Evolutionary conservation across 2,113 vertebrate species (phyloP).

Genomic region (Neodon shergylaensis): DNA sequence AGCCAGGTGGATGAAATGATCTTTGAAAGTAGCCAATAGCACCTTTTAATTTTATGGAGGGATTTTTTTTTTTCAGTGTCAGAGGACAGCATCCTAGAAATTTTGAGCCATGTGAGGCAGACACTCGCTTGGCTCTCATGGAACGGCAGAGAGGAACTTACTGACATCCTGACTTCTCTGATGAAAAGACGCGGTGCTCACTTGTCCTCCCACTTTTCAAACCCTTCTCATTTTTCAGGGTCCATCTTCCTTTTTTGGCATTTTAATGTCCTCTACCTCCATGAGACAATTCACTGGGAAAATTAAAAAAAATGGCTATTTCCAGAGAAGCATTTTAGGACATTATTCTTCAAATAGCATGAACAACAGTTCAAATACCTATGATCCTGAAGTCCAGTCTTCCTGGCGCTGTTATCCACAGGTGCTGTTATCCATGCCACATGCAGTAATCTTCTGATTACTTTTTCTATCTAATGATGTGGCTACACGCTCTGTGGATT

Average conservation of each 20-base stretch:
- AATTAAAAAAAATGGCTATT: neutral
- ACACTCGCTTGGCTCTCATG: neutral
- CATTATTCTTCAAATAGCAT: neutral
- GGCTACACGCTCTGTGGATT: neutral
- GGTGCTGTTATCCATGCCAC: no score
- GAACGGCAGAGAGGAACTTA: neutral
- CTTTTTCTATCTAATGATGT: neutral
- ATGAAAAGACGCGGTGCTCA: neutral
- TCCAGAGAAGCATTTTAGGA: neutral
- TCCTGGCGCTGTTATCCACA: no score
- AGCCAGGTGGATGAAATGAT: neutral
- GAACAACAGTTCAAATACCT: neutral
- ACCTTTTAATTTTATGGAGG: neutral
- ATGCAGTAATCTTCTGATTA: neutral
- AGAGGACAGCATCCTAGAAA: constrained; percentile 26
- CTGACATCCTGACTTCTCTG: neutral
- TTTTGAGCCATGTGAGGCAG: neutral
- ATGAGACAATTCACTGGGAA: neutral
- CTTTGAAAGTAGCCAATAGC: neutral
- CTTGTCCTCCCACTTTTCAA: neutral
- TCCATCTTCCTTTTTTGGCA: neutral
- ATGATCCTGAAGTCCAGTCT: neutral
- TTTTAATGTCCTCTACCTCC: neutral
- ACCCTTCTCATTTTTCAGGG: neutral
- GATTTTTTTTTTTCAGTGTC: neutral